phyloP scores from a whole-genome alignment of 2,113 vertebrate species.

The Oreotragus oreotragus region DNA sequence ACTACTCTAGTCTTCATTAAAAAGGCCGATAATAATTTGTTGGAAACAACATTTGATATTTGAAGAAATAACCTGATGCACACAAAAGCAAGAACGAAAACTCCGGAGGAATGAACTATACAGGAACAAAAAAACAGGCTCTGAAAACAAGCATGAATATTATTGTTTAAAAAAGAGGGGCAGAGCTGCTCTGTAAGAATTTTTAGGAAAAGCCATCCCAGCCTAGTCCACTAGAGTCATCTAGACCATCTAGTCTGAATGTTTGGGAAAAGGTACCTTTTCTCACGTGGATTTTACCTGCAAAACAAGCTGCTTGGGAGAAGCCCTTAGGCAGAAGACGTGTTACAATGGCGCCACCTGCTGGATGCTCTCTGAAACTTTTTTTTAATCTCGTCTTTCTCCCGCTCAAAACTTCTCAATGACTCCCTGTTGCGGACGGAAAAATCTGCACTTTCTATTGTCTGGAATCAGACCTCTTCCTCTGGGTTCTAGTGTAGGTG shows the following conservation, averaged over 20 bases:
- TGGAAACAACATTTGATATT: not conserved
- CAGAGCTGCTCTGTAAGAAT: not conserved
- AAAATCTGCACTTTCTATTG: not conserved
- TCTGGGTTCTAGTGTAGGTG: not conserved
- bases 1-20: not conserved
- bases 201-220: not conserved
- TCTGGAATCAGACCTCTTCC: not conserved
- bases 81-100: not conserved
- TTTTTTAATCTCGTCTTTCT: not conserved
- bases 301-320: not conserved
- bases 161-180: not conserved
- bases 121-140: not conserved
- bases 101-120: not conserved
- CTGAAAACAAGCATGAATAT: no score
- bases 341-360: constrained; percentile 60
- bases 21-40: not conserved
- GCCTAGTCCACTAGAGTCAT: not conserved
- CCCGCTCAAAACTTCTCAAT: not conserved
- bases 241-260: not conserved
- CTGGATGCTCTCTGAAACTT: constrained; percentile 18
- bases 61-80: not conserved
- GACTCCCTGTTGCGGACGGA: not conserved
- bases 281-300: not conserved
- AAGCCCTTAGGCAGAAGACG: not conserved
- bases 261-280: not conserved